These are phyloP conservation scores for Pangasius larnaudii DNA, from an alignment of 2,797 vertebrate genomes.

Conservation along the genomic window DNA sequence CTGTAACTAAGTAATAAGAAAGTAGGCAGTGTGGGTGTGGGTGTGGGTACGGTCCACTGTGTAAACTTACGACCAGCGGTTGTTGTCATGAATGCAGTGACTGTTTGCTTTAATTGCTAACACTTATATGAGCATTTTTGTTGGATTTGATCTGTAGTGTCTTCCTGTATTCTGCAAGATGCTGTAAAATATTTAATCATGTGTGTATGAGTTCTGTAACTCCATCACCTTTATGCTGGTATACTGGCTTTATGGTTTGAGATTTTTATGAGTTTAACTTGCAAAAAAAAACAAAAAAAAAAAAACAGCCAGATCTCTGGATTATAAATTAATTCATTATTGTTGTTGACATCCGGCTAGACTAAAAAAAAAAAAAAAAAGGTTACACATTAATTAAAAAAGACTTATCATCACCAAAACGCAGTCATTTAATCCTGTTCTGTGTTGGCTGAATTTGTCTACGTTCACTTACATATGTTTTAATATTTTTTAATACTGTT, in stretches of 20 bases:
- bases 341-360: slow-evolving; percentile 83
- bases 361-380: not conserved
- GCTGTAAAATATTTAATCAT: not conserved
- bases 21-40: not conserved
- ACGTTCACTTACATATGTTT: not conserved
- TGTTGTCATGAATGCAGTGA: not conserved
- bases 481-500: not conserved
- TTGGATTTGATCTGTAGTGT: not conserved
- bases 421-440: not conserved
- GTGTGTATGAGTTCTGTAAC: not conserved
- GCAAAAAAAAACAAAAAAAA: slow-evolving; percentile 72
- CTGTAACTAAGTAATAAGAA: not conserved
- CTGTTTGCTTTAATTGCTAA: not conserved
- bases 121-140: not conserved
- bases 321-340: slow-evolving; percentile 85
- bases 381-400: not conserved
- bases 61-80: not conserved
- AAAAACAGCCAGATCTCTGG: slow-evolving; percentile 63
- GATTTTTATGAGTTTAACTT: slow-evolving; percentile 59
- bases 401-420: not conserved
- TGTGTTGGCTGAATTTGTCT: not conserved
- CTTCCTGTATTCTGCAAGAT: not conserved
- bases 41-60: not conserved
- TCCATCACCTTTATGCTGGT: not conserved
- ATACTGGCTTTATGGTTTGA: not conserved